A percentile compares a stretch with the other conserved stretches of the same genome.
Conservation (phyloP, 2,113 vertebrate species). For the Seriola rivoliana region DNA sequence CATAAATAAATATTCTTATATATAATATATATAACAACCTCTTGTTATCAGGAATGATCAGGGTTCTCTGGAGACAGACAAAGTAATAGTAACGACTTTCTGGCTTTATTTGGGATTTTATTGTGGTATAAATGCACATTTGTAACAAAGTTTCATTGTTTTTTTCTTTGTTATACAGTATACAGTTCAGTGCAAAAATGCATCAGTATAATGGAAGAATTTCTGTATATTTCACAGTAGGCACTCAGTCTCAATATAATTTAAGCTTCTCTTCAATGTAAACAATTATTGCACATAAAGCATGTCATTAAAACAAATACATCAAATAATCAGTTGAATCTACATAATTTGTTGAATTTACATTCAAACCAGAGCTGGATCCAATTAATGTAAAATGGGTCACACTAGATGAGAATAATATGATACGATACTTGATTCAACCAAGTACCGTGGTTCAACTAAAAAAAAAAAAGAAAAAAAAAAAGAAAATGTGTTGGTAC, state of each 20-base stretch:
- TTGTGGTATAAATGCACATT: conserved; percentile 5
- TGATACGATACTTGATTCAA: not conserved
- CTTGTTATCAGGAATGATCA: too few species aligned
- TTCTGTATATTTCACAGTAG: not conserved
- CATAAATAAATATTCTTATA: too few species aligned
- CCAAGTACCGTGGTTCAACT: not conserved
- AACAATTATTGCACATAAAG: conserved; percentile 47
- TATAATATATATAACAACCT: too few species aligned
- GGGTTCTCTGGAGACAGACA: too few species aligned
- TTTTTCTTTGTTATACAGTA: conserved; percentile 12
- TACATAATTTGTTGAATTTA: not conserved
- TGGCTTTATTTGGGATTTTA: conserved; percentile 8
- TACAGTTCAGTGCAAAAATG: conserved; percentile 13
- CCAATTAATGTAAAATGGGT: not conserved
- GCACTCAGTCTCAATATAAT: conserved; percentile 1
- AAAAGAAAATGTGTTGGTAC: not conserved
- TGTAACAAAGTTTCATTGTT: not conserved
- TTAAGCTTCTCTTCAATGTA: conserved; percentile 18
- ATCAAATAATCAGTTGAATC: conserved; percentile 1
- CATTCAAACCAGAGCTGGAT: conserved; percentile 2
- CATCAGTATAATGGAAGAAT: not conserved
- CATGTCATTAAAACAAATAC: conserved; percentile 19
- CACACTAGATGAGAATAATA: not conserved
- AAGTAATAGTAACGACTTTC: too few species aligned
- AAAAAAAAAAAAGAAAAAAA: too few species aligned